Evolutionary conservation across 2,888 invertebrate species (phyloP).

Genomic region (Sipunculus nudus): DNA sequence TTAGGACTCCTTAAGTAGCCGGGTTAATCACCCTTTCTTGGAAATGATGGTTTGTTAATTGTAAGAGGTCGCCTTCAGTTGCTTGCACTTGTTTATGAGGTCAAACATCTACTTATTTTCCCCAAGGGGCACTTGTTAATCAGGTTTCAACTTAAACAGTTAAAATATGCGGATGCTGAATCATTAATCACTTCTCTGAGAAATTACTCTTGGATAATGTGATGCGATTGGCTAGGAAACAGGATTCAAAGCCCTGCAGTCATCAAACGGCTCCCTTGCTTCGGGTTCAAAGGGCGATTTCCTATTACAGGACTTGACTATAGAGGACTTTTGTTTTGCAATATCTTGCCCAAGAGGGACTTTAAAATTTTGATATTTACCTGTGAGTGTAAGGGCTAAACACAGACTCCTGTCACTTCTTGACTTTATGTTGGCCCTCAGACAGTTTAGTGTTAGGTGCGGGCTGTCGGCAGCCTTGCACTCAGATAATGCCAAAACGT

Average conservation of each 20-base stretch:
- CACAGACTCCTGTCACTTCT: constrained; percentile 11
- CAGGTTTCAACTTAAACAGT: background rate
- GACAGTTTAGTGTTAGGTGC: constrained; percentile 14
- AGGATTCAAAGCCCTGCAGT: background rate
- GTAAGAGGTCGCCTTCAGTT: background rate
- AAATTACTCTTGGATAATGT: background rate
- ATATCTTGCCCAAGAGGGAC: constrained; percentile 1
- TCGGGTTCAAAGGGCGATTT: constrained; percentile 10
- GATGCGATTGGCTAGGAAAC: background rate
- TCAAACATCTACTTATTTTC: constrained; percentile 2
- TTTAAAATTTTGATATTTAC: constrained; percentile 22
- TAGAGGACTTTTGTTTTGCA: constrained; percentile 14
- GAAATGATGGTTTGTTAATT: background rate
- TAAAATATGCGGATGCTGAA: constrained; percentile 7
- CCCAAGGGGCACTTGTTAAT: background rate
- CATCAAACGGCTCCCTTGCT: background rate
- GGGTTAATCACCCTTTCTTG: background rate
- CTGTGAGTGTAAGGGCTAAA: constrained; percentile 21
- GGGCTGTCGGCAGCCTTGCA: background rate
- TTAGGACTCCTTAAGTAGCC: background rate
- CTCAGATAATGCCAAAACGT: constrained; percentile 2
- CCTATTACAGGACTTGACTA: constrained; percentile 22
- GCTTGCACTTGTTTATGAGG: background rate
- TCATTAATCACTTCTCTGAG: background rate
- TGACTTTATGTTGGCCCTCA: constrained; percentile 17